phyloP scores from a whole-genome alignment of 2,888 invertebrate genomes.

The Copidosoma aretas region DNA sequence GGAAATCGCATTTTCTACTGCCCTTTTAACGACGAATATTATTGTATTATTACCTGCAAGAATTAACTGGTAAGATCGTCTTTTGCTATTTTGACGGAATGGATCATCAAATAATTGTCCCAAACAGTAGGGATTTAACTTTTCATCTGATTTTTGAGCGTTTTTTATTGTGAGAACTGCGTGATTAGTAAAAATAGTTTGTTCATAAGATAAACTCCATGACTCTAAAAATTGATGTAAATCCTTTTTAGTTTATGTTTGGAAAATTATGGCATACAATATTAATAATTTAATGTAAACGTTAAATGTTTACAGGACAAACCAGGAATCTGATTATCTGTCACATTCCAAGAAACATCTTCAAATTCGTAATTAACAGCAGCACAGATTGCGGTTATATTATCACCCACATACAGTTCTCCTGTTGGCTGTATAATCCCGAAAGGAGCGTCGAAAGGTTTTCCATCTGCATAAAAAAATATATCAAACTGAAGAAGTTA shows the following conservation, averaged over 20 bases:
- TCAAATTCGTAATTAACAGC: conserved; percentile 65
- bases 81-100: conserved; percentile 5
- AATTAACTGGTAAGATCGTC: conserved; percentile 49
- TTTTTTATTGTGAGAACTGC: conserved; percentile 55
- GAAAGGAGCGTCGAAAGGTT: conserved; percentile 58
- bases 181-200: conserved; percentile 58
- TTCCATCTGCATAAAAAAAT: conserved; percentile 59
- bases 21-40: too few species aligned
- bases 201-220: conserved; percentile 28
- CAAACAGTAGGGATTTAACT: conserved; percentile 52
- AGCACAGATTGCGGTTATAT: conserved; percentile 68
- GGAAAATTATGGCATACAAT: too few species aligned
- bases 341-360: conserved; percentile 63
- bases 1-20: too few species aligned
- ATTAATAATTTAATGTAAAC: not conserved
- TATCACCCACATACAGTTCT: conserved; percentile 65
- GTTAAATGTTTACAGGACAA: too few species aligned
- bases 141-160: conserved; percentile 51
- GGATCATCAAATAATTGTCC: too few species aligned
- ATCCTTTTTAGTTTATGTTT: too few species aligned
- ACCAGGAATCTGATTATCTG: conserved; percentile 42
- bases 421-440: conserved; percentile 54
- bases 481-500: too few species aligned
- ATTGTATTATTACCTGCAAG: conserved; percentile 56
- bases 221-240: conserved; percentile 45